A percentile compares a stretch with the other conserved stretches of the same genome.
Evolutionary conservation across 2,113 vertebrate genomes (phyloP).

Genomic region (Poicephalus meyeri): DNA sequence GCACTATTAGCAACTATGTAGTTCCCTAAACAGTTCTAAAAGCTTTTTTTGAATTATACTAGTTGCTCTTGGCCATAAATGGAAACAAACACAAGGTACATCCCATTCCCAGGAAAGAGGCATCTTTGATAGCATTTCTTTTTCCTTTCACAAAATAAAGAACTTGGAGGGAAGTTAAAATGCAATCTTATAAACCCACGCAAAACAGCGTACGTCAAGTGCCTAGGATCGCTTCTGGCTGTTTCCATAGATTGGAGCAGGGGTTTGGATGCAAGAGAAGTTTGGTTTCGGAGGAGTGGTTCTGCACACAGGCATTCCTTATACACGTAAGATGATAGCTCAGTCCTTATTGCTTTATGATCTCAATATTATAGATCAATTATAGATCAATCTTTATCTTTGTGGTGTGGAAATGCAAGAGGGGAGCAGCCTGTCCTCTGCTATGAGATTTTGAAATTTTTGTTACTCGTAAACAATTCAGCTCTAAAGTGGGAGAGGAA

Average conservation of each 20-base stretch:
- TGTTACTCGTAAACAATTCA: background rate
- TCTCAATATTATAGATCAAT: too few species aligned
- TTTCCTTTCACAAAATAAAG: background rate
- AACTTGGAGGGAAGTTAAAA: background rate
- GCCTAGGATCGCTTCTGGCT: background rate
- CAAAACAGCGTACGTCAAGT: rapidly evolving
- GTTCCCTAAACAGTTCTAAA: background rate
- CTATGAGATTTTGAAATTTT: background rate
- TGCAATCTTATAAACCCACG: background rate
- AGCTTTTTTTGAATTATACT: background rate
- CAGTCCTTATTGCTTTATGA: background rate
- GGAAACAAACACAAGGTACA: background rate
- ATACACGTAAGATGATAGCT: background rate
- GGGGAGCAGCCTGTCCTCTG: background rate
- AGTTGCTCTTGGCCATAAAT: background rate
- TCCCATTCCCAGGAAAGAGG: background rate
- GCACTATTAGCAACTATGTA: rapidly evolving
- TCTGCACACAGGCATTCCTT: background rate
- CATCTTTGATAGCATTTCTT: background rate
- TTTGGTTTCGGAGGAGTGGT: background rate
- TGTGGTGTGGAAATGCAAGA: background rate
- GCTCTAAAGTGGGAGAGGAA: background rate
- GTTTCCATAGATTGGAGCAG: background rate
- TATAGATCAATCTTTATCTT: background rate
- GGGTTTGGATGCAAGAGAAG: background rate